Base-by-base conservation (phyloP, 2,797 vertebrate species). In the Lindbergichthys nudifrons region DNA sequence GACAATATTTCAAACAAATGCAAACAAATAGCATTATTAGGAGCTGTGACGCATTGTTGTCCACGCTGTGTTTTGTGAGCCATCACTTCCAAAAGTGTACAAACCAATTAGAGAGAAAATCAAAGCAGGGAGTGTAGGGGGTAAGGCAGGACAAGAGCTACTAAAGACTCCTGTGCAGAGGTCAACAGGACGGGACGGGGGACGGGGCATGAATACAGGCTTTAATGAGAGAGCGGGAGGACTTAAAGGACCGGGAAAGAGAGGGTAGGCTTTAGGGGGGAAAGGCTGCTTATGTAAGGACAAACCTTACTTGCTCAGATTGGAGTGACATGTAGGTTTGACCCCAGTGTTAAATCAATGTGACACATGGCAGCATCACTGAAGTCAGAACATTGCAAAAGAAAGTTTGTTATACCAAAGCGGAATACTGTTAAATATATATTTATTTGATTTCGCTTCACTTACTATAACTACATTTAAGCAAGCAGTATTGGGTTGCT, bases 241-340 rank as follows among this genome's bases (percentile, higher is more conserved):
- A 75, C 77, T 78, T 71, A 61, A 66, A 73, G 77, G 76, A 80
- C 71, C 1, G 19, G 46, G 52, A 79, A 39, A 67, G 78, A 81
- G 80, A 51, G 56, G 58, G 73, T 36, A 58, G 69, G 80, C 89
- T 82, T 92, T 82, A 79, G 86, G 81, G 86, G 81, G 83, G 77
- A 90, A 89, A 83, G 66, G 81, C 68, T 70, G 70, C 85, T 92
- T 92, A 88, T 67, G 60, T 82, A 89, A 93, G 76, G 86, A 54
- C 45, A 70, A 78, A 59, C 43, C 53, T 16, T 73, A 78, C 45
- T 69, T 43, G 32, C 60, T 88, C 62, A 82, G 23, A 75, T 78
- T 57, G 36, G 56, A 62, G 56, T 62, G 71, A 42, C 63, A 64
- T 67, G 60, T 53, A 45, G 60, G 48, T 73, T 73, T 80, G 65